phyloP scores from a whole-genome alignment of 2,888 invertebrate species.

The Acleris sparsana region DNA sequence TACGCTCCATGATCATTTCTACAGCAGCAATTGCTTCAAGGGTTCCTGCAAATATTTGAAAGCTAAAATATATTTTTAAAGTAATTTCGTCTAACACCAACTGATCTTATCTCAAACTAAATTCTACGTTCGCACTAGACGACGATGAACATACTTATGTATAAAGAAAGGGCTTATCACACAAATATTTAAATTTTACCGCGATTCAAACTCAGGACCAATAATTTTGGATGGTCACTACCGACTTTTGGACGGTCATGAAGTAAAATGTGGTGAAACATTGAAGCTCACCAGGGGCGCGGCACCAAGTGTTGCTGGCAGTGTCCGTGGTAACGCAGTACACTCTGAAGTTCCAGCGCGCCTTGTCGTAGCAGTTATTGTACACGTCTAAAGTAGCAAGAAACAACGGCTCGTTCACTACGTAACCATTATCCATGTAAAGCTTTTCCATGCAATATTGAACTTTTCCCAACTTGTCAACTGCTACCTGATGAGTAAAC shows the following conservation, averaged over 20 bases:
- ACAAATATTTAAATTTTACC: too few relatives aligned
- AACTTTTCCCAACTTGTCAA: slow-evolving; percentile 72
- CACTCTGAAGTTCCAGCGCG: slow-evolving; percentile 53
- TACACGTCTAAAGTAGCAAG: slow-evolving; percentile 39
- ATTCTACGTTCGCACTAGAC: too few relatives aligned
- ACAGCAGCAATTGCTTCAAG: slow-evolving; percentile 77
- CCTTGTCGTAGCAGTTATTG: slow-evolving; percentile 53
- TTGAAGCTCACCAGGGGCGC: slow-evolving; percentile 57
- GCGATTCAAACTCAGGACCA: too few relatives aligned
- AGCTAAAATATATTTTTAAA: not conserved
- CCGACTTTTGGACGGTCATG: too few relatives aligned
- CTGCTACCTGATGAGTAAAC: slow-evolving; percentile 47
- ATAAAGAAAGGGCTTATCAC: too few relatives aligned
- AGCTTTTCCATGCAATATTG: slow-evolving; percentile 75
- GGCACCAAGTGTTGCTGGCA: slow-evolving; percentile 56
- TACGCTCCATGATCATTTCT: slow-evolving; percentile 85
- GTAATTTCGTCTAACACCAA: not conserved
- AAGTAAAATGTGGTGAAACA: too few relatives aligned
- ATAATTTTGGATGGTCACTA: too few relatives aligned
- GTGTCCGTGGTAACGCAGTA: slow-evolving; percentile 57
- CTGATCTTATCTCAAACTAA: too few relatives aligned
- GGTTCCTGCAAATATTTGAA: slow-evolving; percentile 50
- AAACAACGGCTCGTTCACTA: slow-evolving; percentile 51
- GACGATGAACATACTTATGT: too few relatives aligned
- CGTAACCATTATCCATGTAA: slow-evolving; percentile 76